Evolutionary conservation across 2,888 invertebrate genomes (phyloP).

Genomic region (Shargacucullia verbasci): DNA sequence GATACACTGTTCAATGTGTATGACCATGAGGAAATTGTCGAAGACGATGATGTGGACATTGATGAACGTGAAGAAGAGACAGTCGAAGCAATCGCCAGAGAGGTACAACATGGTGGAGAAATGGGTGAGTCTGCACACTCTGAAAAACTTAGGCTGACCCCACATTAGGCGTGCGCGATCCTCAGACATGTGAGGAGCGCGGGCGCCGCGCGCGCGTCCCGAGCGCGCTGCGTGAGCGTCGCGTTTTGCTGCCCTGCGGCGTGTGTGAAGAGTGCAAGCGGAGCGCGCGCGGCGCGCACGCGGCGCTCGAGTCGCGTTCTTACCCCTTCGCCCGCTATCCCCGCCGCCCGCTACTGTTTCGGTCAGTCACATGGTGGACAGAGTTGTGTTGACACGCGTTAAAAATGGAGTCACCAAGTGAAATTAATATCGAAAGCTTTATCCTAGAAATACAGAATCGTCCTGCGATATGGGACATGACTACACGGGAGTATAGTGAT

Average conservation of each 20-base stretch:
- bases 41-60: too few relatives aligned
- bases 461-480: slow-evolving; percentile 12
- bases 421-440: slow-evolving; percentile 13
- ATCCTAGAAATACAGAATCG: slow-evolving; percentile 14
- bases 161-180: too few relatives aligned
- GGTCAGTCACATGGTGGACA: slow-evolving; percentile 9
- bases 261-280: too few relatives aligned
- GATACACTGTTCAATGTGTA: too few relatives aligned
- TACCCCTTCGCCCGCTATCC: slow-evolving; percentile 7
- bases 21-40: too few relatives aligned
- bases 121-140: too few relatives aligned
- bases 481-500: slow-evolving; percentile 14
- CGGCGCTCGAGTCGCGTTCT: too few relatives aligned
- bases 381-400: slow-evolving; percentile 8
- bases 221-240: too few relatives aligned
- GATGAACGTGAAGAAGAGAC: too few relatives aligned
- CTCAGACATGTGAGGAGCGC: slow-evolving; percentile 2
- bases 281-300: not conserved
- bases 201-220: not conserved
- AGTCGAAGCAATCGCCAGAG: too few relatives aligned
- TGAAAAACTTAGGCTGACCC: too few relatives aligned
- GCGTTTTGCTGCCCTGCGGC: not conserved
- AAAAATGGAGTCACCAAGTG: slow-evolving; percentile 10
- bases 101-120: too few relatives aligned
- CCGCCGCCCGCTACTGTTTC: slow-evolving; percentile 8